Percentiles rank a stretch among this genome's conserved stretches.
Conservation (phyloP, 2,113 vertebrate species). For the Anoura caudifer region DNA sequence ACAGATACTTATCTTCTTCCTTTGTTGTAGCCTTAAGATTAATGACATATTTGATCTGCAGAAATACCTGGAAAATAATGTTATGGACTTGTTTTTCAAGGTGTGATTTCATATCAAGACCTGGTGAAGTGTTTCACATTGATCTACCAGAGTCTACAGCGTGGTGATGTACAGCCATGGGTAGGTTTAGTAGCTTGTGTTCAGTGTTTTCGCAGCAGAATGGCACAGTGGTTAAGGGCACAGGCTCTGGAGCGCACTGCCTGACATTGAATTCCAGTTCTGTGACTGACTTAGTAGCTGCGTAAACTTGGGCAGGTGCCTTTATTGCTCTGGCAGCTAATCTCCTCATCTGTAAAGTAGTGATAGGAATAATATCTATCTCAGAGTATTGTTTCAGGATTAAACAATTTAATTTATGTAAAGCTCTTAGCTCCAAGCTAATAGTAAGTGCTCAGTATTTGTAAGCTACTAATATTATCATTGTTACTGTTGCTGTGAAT, state of each 20-base stretch:
- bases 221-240: neutral
- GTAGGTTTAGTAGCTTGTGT: slow-evolving; percentile 76
- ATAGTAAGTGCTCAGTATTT: neutral
- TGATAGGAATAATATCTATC: neutral
- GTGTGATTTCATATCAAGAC: slow-evolving; percentile 91
- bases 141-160: slow-evolving; percentile 86
- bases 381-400: neutral
- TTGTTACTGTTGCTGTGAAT: neutral
- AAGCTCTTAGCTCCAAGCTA: neutral
- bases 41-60: neutral
- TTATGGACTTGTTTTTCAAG: slow-evolving; percentile 74
- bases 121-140: slow-evolving; percentile 88
- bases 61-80: slow-evolving; percentile 37
- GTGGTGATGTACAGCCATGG: slow-evolving; percentile 92
- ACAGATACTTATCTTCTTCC: neutral
- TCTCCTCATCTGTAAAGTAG: neutral
- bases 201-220: neutral
- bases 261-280: neutral
- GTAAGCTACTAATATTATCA: neutral
- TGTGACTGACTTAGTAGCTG: neutral
- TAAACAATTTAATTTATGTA: neutral
- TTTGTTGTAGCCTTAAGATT: neutral
- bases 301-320: neutral
- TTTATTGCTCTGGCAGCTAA: neutral
- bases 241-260: neutral